A percentile compares a stretch with the other conserved stretches of the same genome.
Evolutionary conservation across 2,888 invertebrate genomes (phyloP).

Genomic region (Choreutis nemorana): DNA sequence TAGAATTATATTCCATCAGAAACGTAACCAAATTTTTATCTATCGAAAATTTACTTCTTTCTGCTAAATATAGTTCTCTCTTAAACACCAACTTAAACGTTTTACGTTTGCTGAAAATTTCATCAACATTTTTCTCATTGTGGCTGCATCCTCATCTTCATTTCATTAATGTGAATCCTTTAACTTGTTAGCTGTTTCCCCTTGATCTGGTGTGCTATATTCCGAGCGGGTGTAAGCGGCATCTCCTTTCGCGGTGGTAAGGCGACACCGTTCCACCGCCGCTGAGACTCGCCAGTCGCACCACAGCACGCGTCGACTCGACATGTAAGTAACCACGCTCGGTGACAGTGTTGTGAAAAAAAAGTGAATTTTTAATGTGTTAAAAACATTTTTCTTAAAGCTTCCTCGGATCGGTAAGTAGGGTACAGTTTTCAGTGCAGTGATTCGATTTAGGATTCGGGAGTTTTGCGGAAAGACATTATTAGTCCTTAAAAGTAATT

Average conservation of each 20-base stretch:
- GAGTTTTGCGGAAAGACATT: neutral
- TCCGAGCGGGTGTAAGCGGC: conserved; percentile 34
- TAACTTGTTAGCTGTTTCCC: too few relatives aligned
- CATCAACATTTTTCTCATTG: too few relatives aligned
- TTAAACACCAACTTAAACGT: too few relatives aligned
- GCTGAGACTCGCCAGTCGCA: conserved; percentile 53
- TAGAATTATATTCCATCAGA: too few relatives aligned
- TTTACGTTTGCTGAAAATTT: too few relatives aligned
- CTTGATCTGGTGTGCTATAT: conserved; percentile 22
- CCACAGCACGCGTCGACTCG: conserved; percentile 66
- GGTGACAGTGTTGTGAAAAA: conserved; percentile 38
- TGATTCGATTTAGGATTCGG: conserved; percentile 12
- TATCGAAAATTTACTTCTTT: too few relatives aligned
- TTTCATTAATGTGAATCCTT: too few relatives aligned
- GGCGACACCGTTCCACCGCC: conserved; percentile 51
- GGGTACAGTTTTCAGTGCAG: conserved; percentile 29
- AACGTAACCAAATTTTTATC: too few relatives aligned
- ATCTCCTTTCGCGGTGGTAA: conserved; percentile 64
- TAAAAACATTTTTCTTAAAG: conserved; percentile 33
- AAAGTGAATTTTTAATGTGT: conserved; percentile 41
- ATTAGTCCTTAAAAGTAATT: neutral
- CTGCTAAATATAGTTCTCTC: too few relatives aligned
- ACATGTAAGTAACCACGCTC: conserved; percentile 51
- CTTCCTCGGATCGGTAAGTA: conserved; percentile 31
- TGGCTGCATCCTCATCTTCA: too few relatives aligned